Evolutionary conservation across 2,888 invertebrate genomes (phyloP), one percentile per base, ranked within the genome.

Genomic region (Gnatocerus cornutus): DNA sequence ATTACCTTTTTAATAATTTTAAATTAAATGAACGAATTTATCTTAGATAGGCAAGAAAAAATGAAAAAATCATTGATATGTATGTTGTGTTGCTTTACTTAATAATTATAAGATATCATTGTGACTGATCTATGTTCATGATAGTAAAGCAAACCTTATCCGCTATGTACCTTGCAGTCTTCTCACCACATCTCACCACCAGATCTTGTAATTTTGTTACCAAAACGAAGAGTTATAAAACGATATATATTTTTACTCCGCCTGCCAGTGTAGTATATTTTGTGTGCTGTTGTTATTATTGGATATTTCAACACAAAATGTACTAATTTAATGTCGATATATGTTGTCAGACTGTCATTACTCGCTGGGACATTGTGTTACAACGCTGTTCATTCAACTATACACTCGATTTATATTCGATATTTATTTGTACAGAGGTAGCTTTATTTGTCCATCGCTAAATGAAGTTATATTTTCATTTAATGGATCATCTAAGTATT

Each of bases 1-100:
- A 84, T 82, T 83, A 84, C 82, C 83, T 84, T 85, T 85, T 84
- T 84, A 83, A 84, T 83, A 82, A 85, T 84, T 85, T 84, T 83
- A 84, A 84, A 81, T 83, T 81, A 80, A 84, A 82, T 83, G 82
- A 85, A 84, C 85, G 85, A 85, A 85, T 85, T 85, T 85, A 85
- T 84, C 84, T 84, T 85, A 85, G 84, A 84, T 85, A 85, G 84
- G 84, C 79, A 76, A 71, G 77, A 78, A 78, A 81, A 80, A 65
- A 46, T 21, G 46, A 73, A 72, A 21, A 21, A 80, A 82, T 79
- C 78, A 82, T 80, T 82, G 77, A 82, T 82, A 74, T 84, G 83
- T 84, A 84, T 85, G 85, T 85, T 85, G 85, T 85, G 84, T 84
- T 84, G 84, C 84, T 85, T 84, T 84, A 83, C 81, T 82, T 79